These are phyloP conservation scores for Galbula dea DNA, from an alignment of 2,113 vertebrate species.

Conservation along the genomic window DNA sequence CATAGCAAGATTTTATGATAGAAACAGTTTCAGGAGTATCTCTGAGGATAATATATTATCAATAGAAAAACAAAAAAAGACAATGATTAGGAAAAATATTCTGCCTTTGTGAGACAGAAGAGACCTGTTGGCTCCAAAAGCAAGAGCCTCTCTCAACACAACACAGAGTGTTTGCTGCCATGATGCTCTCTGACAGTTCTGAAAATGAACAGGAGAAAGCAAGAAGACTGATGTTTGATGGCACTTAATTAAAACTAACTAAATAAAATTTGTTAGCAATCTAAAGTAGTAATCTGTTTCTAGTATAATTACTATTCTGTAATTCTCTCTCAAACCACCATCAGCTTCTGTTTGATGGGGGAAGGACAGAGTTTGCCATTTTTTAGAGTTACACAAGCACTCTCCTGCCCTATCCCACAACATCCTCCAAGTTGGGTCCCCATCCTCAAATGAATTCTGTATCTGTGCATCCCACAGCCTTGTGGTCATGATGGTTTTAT, in stretches of 20 bases:
- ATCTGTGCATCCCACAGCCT: rapidly evolving
- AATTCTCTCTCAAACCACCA: not conserved
- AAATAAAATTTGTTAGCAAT: not conserved
- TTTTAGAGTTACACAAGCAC: not conserved
- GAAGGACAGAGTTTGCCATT: not conserved
- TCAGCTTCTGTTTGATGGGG: not conserved
- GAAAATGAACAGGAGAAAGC: not conserved
- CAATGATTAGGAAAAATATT: not conserved
- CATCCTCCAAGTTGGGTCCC: not conserved
- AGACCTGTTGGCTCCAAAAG: not conserved
- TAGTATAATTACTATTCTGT: not conserved
- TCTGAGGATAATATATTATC: not conserved
- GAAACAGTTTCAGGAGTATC: not conserved
- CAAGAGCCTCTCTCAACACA: not conserved
- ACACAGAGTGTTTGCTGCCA: not conserved
- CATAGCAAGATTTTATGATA: not conserved
- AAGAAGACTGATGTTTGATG: not conserved
- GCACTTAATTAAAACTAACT: not conserved
- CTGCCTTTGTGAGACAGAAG: not conserved
- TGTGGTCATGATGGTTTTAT: not conserved
- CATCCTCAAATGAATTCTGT: not conserved
- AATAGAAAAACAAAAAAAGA: not conserved
- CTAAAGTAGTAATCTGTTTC: not conserved
- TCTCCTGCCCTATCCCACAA: not conserved
- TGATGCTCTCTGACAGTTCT: not conserved